Percentiles rank a stretch among this genome's conserved stretches.
Conservation (phyloP, 2,113 vertebrate genomes). For the Muntiacus muntjak region DNA sequence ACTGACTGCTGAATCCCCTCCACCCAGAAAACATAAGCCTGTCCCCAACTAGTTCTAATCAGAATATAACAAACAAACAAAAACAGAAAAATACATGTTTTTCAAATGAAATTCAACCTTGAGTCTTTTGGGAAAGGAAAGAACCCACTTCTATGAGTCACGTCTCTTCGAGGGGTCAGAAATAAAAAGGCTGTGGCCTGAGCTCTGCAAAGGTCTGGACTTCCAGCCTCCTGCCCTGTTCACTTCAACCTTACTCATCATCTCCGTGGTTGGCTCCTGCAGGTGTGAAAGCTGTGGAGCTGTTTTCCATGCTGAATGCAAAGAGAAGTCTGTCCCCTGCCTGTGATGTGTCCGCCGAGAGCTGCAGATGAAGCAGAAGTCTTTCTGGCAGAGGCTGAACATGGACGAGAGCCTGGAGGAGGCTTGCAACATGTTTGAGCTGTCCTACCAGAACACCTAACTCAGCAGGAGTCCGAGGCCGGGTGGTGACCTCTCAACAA, state of each 20-base stretch:
- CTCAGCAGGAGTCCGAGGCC: neutral
- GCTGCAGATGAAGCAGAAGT: constrained; percentile 93
- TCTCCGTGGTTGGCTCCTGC: constrained; percentile 43
- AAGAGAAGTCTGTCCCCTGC: constrained; percentile 92
- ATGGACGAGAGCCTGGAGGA: constrained; percentile 89
- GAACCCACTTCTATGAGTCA: neutral
- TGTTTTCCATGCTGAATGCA: constrained; percentile 95
- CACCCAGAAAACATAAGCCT: neutral
- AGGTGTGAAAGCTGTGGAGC: constrained; percentile 96
- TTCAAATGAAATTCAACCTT: neutral
- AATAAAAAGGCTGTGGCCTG: neutral
- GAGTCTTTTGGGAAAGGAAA: neutral
- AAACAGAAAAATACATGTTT: neutral
- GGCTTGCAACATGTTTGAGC: constrained; percentile 88
- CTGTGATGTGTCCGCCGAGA: constrained; percentile 94
- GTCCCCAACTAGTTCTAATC: neutral
- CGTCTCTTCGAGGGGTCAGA: neutral
- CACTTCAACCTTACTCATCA: neutral
- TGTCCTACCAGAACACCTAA: constrained; percentile 93
- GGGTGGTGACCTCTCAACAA: neutral
- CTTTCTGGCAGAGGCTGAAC: constrained; percentile 91
- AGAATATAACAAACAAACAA: neutral
- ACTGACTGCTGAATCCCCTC: neutral
- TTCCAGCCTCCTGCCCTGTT: neutral
- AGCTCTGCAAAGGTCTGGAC: neutral